These are phyloP conservation scores for Marmota flaviventris DNA, from an alignment of 2,113 vertebrate species.

Conservation along the genomic window DNA sequence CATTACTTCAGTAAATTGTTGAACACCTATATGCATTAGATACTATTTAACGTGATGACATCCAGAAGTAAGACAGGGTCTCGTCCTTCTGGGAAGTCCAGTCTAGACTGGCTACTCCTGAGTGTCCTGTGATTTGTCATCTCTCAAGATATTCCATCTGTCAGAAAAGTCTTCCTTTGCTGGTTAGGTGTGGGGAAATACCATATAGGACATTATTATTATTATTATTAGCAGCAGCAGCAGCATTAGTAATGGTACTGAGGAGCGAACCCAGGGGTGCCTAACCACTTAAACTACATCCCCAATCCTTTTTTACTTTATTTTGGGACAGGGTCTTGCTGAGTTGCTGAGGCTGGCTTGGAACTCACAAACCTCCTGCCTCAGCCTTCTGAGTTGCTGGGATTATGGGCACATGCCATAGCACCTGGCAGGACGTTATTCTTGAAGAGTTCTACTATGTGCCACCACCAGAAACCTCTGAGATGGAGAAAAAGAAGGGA, in stretches of 20 bases:
- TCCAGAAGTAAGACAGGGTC: neutral
- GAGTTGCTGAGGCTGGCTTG: too few species aligned
- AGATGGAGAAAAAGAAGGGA: neutral
- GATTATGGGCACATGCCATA: too few species aligned
- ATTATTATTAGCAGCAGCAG: too few species aligned
- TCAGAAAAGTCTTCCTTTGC: neutral
- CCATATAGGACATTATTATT: too few species aligned
- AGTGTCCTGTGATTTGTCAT: neutral
- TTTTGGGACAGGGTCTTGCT: too few species aligned
- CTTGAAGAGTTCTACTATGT: neutral
- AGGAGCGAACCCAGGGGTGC: too few species aligned
- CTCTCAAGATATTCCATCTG: neutral
- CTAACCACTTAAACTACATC: too few species aligned
- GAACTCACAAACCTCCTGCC: too few species aligned
- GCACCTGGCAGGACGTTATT: neutral
- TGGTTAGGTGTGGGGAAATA: neutral
- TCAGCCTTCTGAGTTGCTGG: too few species aligned
- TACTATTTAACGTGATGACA: neutral
- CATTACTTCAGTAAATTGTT: neutral
- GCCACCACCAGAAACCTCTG: neutral
- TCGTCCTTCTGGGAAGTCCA: neutral
- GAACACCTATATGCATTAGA: neutral
- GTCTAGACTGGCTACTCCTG: neutral
- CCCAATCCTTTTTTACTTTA: too few species aligned
- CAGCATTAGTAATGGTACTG: too few species aligned